Evolutionary conservation across 2,113 vertebrate genomes (phyloP), one percentile per base, ranked within the genome.

Genomic region (Anser brachyrhynchus): DNA sequence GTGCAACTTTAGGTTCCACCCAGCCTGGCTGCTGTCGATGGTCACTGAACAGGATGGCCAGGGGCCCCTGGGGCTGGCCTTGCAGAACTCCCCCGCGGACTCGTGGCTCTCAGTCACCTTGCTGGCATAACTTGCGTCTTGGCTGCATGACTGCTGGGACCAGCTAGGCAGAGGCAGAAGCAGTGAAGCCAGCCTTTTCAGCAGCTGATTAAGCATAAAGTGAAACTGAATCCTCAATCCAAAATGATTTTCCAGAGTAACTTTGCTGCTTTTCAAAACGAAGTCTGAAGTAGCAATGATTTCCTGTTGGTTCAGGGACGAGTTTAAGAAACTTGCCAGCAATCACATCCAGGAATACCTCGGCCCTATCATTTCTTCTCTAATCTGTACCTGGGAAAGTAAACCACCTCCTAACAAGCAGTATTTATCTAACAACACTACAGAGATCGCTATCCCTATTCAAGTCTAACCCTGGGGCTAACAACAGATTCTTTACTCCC

Each of bases 321-420:
- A 64, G 41, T 57, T 75, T 19, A 85, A 94, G 80, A 64, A 84
- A 84, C 43, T 79, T 87, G 84, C 84, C 89, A 95, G 73, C 80
- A 72, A 76, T 79, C 58, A 69, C 54, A 93, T 73, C 73, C 80
- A 95, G 77, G 73, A 92, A 88, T 87, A 76, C 49, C 87, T 78
- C 64, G 58, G 77, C 87, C 49, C 70, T 79, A 75, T 69, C 61
- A 62, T 57, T 87, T 92, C 66, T 90, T 72, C 80, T 91, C 91
- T 95, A 82, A 96, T 97, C 84, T 87, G 70, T 67, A 73, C 71
- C 84, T 82, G 77, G 87, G 91, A 95, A 95, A 87, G 89, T 89
- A 93, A 95, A 79, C 81, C 62, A 89, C 41, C 89, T 79, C 87
- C 41, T 87, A 95, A 85, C 79, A 92, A 91, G 77, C 58, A 95